Conservation (phyloP, 2,797 vertebrate genomes). For the Poecile montanus region DNA sequence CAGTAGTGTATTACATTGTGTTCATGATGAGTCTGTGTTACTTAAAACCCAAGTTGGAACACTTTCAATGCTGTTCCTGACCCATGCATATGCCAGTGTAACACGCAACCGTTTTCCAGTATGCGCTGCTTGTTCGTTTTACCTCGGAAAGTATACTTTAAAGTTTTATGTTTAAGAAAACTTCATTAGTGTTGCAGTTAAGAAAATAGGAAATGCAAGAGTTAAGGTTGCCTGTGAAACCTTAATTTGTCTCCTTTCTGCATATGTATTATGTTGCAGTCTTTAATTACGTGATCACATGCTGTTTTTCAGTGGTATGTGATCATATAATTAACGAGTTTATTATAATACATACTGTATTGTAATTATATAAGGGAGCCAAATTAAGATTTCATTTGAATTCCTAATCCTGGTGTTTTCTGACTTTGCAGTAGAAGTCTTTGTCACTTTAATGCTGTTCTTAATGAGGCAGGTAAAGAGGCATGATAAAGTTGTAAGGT, state of each 20-base stretch:
- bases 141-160: neutral
- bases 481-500: neutral
- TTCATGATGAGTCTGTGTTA: neutral
- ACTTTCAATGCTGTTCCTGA: neutral
- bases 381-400: slow-evolving; percentile 49
- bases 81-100: neutral
- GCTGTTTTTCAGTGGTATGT: slow-evolving; percentile 62
- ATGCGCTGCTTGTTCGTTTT: neutral
- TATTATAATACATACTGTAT: slow-evolving; percentile 53
- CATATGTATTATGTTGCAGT: slow-evolving; percentile 55
- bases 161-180: neutral
- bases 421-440: neutral
- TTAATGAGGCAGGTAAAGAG: neutral
- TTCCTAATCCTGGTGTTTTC: slow-evolving; percentile 18
- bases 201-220: slow-evolving; percentile 47
- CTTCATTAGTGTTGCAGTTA: neutral
- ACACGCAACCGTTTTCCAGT: neutral
- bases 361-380: slow-evolving; percentile 34
- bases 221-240: slow-evolving; percentile 57
- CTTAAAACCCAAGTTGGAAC: neutral
- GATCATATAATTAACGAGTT: slow-evolving; percentile 62
- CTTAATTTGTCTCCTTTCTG: slow-evolving; percentile 60
- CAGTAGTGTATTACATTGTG: neutral
- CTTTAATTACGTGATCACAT: slow-evolving; percentile 70
- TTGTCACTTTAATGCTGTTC: neutral